Percentiles rank a stretch among this genome's conserved stretches.
Evolutionary conservation across 2,888 invertebrate genomes (phyloP).

Genomic region (Cerastoderma edule): DNA sequence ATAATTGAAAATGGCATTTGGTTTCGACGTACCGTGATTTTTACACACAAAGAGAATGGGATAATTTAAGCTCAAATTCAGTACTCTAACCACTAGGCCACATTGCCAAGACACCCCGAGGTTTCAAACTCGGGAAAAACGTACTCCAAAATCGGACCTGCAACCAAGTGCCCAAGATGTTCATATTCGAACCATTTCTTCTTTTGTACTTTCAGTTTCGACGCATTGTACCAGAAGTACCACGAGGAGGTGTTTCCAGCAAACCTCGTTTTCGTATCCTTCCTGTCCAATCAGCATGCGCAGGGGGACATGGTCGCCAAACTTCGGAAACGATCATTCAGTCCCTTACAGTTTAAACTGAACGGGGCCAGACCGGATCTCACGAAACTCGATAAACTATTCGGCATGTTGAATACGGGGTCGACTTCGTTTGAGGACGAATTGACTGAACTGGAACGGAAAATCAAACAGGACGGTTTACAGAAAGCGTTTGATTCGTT

Average conservation of each 20-base stretch:
- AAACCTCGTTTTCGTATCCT: constrained; percentile 83
- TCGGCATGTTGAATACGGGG: constrained; percentile 80
- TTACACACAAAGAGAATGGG: too few relatives aligned
- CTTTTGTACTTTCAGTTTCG: constrained; percentile 71
- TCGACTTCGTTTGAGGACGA: constrained; percentile 74
- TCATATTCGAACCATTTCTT: too few relatives aligned
- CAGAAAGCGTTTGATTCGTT: constrained; percentile 50
- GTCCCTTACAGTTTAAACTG: constrained; percentile 79
- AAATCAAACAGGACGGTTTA: constrained; percentile 64
- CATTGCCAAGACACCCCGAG: too few relatives aligned
- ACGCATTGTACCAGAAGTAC: constrained; percentile 80
- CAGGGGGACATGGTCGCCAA: constrained; percentile 79
- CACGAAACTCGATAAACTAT: constrained; percentile 82
- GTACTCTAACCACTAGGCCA: too few relatives aligned
- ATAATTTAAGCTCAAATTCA: too few relatives aligned
- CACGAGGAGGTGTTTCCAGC: constrained; percentile 81
- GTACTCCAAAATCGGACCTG: too few relatives aligned
- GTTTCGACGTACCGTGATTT: too few relatives aligned
- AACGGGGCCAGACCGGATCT: constrained; percentile 80
- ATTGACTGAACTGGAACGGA: constrained; percentile 62
- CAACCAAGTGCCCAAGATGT: too few relatives aligned
- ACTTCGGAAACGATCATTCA: constrained; percentile 67
- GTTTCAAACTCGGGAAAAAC: too few relatives aligned
- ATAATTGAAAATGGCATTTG: too few relatives aligned
- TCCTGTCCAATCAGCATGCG: constrained; percentile 78